Evolutionary conservation across 1,140 invertebrate genomes (phyloP).

Genomic region (Ceratina australensis): DNA sequence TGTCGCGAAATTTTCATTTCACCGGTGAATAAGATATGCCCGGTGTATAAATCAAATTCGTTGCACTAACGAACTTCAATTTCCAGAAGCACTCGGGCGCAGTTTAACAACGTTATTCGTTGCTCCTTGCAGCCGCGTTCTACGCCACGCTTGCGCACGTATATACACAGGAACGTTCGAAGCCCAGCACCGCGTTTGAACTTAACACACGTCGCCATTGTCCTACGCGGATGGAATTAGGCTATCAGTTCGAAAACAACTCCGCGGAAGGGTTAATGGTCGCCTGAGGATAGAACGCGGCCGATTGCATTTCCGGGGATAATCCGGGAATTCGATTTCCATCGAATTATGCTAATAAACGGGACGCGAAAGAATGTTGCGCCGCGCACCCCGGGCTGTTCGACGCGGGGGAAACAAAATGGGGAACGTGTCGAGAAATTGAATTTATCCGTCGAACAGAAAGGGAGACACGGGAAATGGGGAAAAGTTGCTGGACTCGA

Average conservation of each 20-base stretch:
- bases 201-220: conserved; percentile 18
- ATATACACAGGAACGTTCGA: too few species aligned
- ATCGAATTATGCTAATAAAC: conserved; percentile 46
- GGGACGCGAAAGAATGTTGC: conserved; percentile 18
- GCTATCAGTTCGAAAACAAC: neutral
- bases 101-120: neutral
- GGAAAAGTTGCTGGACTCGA: neutral
- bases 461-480: neutral
- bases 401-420: neutral
- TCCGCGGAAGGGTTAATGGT: conserved; percentile 8
- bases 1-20: neutral
- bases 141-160: too few species aligned
- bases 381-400: too few species aligned
- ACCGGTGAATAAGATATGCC: too few species aligned
- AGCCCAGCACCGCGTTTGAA: neutral
- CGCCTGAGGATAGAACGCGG: neutral
- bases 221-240: conserved; percentile 13
- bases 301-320: conserved; percentile 20
- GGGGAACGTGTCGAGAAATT: neutral
- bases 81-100: neutral
- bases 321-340: conserved; percentile 30
- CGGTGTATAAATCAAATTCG: neutral
- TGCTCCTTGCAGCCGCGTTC: too few species aligned
- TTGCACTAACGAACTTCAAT: neutral
- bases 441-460: conserved; percentile 1